These are phyloP conservation scores for Meta bourneti DNA, from an alignment of 2,888 invertebrate genomes.

Conservation along the genomic window DNA sequence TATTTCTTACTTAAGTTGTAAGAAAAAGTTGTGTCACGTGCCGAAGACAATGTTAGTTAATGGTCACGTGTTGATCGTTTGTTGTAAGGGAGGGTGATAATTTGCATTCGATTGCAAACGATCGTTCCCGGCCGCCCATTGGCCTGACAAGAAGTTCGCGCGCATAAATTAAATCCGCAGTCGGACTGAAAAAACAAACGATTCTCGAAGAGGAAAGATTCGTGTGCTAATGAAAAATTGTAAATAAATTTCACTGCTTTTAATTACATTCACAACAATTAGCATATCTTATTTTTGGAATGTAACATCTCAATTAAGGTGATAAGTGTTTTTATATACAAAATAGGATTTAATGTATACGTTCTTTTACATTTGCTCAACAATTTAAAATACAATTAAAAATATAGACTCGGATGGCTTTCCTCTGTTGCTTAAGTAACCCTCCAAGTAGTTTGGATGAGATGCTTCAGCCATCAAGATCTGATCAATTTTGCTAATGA, in stretches of 20 bases:
- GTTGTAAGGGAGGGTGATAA: conserved; percentile 52
- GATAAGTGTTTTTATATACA: not conserved
- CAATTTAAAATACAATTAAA: too few species aligned
- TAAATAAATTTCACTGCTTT: not conserved
- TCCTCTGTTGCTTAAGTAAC: too few species aligned
- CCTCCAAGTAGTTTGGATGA: too few species aligned
- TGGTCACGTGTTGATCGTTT: conserved; percentile 69
- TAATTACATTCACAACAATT: not conserved
- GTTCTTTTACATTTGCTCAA: too few species aligned
- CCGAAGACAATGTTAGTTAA: conserved; percentile 51
- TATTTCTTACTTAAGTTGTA: conserved; percentile 67
- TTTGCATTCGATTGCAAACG: conserved; percentile 2
- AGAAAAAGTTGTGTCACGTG: conserved; percentile 17
- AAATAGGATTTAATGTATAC: too few species aligned
- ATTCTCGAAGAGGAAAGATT: not conserved
- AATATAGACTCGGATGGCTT: too few species aligned
- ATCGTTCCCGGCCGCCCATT: too few species aligned
- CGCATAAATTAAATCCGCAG: not conserved
- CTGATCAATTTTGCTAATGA: too few species aligned
- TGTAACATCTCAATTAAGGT: not conserved
- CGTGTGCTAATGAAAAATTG: not conserved
- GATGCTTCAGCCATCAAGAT: too few species aligned
- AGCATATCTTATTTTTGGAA: not conserved
- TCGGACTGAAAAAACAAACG: not conserved
- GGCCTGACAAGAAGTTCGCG: not conserved